A percentile compares a stretch with the other conserved stretches of the same genome.
Evolutionary conservation across 1,140 invertebrate genomes (phyloP).

Genomic region (Lepeophtheirus salmonis): DNA sequence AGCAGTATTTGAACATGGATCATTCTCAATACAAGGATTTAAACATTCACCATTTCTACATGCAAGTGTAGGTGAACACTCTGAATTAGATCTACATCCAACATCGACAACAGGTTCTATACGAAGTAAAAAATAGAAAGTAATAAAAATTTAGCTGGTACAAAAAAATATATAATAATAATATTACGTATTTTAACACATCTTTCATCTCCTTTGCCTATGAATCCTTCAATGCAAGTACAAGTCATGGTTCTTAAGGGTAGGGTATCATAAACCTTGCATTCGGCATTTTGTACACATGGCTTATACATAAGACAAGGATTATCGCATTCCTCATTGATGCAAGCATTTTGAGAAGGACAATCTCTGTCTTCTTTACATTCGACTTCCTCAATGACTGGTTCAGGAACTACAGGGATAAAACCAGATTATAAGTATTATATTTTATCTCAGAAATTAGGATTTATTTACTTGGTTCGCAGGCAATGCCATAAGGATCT

Average conservation of each 20-base stretch:
- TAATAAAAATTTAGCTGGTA: not conserved
- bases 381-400: slow-evolving; percentile 28
- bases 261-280: slow-evolving; percentile 53
- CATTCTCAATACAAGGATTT: slow-evolving; percentile 51
- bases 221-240: slow-evolving; percentile 54
- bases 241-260: slow-evolving; percentile 75
- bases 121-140: not conserved
- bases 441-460: not conserved
- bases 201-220: slow-evolving; percentile 28
- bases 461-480: slow-evolving; percentile 43
- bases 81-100: slow-evolving; percentile 60
- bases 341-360: slow-evolving; percentile 25
- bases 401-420: slow-evolving; percentile 6
- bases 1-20: slow-evolving; percentile 51
- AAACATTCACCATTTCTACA: slow-evolving; percentile 69
- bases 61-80: slow-evolving; percentile 60
- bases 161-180: not conserved
- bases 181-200: slow-evolving; percentile 2
- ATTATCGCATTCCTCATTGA: slow-evolving; percentile 36
- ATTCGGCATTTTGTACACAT: slow-evolving; percentile 25
- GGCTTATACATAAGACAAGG: slow-evolving; percentile 23
- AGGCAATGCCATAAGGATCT: slow-evolving; percentile 55
- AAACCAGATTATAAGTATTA: slow-evolving; percentile 9
- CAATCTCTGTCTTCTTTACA: slow-evolving; percentile 51
- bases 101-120: slow-evolving; percentile 3